phyloP scores from a whole-genome alignment of 1,140 invertebrate species.

The Drosophila ironensis region DNA sequence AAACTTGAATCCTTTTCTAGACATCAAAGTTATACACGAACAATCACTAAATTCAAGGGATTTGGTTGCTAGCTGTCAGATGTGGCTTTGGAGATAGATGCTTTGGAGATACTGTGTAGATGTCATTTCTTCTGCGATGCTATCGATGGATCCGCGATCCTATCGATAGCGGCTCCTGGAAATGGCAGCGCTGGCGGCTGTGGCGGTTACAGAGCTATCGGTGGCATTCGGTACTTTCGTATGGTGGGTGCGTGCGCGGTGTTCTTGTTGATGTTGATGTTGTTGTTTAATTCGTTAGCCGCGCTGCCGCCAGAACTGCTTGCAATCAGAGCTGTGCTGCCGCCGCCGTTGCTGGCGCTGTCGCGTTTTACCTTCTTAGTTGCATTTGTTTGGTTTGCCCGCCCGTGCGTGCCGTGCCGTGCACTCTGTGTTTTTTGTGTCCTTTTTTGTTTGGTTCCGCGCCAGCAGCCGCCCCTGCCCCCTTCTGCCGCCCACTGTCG shows the following conservation, averaged over 20 bases:
- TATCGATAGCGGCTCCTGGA: too few species aligned
- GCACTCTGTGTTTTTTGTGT: slow-evolving; percentile 7
- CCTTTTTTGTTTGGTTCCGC: slow-evolving; percentile 31
- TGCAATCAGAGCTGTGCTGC: background rate
- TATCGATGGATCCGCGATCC: too few species aligned
- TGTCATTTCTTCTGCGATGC: too few species aligned
- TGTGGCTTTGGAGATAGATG: too few species aligned
- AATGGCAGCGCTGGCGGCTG: too few species aligned
- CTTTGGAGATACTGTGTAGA: too few species aligned
- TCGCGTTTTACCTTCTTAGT: slow-evolving; percentile 2
- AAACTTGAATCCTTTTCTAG: too few species aligned
- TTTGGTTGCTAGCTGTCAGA: too few species aligned
- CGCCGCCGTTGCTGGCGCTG: background rate
- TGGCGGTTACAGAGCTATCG: too few species aligned
- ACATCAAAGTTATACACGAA: too few species aligned
- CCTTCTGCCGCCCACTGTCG: background rate
- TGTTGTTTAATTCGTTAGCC: background rate
- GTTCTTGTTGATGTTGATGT: slow-evolving; percentile 1
- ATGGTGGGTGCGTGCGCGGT: background rate
- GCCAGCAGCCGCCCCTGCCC: background rate
- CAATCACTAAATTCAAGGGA: too few species aligned
- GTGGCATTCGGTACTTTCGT: too few species aligned
- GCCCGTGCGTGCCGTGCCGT: background rate
- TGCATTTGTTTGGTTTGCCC: slow-evolving; percentile 1
- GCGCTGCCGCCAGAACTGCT: slow-evolving; percentile 3